phyloP scores from a whole-genome alignment of 1,140 invertebrate genomes.

The Anastrepha ludens region DNA sequence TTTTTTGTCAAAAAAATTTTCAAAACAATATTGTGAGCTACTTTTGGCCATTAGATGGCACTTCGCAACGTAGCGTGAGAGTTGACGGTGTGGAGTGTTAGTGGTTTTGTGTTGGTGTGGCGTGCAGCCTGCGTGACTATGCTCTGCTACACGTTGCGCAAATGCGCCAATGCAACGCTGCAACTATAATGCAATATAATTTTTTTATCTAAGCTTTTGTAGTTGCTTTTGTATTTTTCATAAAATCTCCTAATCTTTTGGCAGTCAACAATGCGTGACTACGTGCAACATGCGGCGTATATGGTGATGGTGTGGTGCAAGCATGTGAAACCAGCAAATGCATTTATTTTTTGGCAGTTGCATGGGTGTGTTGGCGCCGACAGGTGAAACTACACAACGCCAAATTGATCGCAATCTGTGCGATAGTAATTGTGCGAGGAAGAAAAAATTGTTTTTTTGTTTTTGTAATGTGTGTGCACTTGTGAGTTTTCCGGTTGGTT shows the following conservation, averaged over 20 bases:
- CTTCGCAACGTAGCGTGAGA: constrained; percentile 35
- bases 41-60: constrained; percentile 41
- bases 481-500: too few species aligned
- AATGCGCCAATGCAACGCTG: constrained; percentile 9
- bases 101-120: background rate
- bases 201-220: background rate
- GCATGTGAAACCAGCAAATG: constrained; percentile 19
- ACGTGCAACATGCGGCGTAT: constrained; percentile 6
- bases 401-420: background rate
- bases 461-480: too few species aligned
- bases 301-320: background rate
- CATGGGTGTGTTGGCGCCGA: constrained; percentile 47
- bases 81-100: background rate
- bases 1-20: background rate
- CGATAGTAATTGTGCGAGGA: constrained; percentile 12
- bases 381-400: constrained; percentile 48
- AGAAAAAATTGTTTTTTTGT: background rate
- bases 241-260: constrained; percentile 33
- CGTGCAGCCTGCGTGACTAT: constrained; percentile 30
- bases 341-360: constrained; percentile 40
- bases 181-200: constrained; percentile 6
- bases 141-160: constrained; percentile 26
- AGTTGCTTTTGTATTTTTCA: background rate
- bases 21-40: constrained; percentile 16
- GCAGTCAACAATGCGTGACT: constrained; percentile 47